Evolutionary conservation across 30 jellyfish, hydroid and myxozoan species (phyloP).

Genomic region (Aurelia aurita): DNA sequence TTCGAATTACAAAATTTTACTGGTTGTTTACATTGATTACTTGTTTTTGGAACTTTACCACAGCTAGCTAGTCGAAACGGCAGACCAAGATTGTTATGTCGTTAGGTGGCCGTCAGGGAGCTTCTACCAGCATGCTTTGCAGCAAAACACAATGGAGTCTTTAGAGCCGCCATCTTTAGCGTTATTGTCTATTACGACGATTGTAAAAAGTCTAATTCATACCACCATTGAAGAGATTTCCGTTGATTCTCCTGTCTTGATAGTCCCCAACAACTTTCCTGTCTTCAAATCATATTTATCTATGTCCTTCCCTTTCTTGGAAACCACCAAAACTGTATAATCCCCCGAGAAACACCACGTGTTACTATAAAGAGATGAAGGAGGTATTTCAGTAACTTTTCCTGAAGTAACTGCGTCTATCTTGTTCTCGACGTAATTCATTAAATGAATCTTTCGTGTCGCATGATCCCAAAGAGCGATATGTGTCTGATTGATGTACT

Average conservation of each 20-base stretch:
- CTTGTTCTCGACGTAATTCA: slow-evolving; percentile 56
- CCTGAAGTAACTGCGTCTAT: slow-evolving; percentile 41
- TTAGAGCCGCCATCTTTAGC: no score
- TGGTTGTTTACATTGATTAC: no score
- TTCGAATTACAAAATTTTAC: no score
- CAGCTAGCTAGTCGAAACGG: no score
- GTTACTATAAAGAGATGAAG: slow-evolving; percentile 46
- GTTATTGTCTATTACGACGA: no score
- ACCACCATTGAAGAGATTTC: slow-evolving; percentile 46
- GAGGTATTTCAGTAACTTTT: slow-evolving; percentile 45
- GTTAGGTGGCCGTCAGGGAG: no score
- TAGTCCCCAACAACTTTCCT: slow-evolving; percentile 54
- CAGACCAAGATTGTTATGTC: no score
- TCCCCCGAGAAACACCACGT: slow-evolving; percentile 66
- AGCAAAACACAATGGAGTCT: no score
- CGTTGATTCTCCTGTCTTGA: slow-evolving; percentile 66
- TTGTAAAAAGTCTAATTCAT: no score
- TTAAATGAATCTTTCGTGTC: slow-evolving; percentile 38
- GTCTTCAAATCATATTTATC: slow-evolving; percentile 63
- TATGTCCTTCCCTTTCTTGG: slow-evolving; percentile 45
- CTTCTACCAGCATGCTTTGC: no score
- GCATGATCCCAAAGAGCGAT: slow-evolving; percentile 58
- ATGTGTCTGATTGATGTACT: slow-evolving; percentile 40
- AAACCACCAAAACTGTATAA: slow-evolving; percentile 42
- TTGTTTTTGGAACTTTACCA: no score